phyloP scores from a whole-genome alignment of 2,113 vertebrate species.

The Anoura caudifer region DNA sequence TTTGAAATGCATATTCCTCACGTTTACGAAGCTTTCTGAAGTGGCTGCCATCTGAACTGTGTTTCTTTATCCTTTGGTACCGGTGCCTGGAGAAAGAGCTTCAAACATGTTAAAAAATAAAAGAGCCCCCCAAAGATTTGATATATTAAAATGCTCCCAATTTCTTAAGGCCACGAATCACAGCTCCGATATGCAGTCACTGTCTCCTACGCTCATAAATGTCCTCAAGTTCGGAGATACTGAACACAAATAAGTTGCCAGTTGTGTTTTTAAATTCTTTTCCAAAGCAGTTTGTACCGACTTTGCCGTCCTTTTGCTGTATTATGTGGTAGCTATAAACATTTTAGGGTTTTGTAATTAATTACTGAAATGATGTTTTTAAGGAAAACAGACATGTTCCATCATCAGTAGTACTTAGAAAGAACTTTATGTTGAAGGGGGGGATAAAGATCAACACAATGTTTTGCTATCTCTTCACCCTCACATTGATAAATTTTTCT shows the following conservation, averaged over 20 bases:
- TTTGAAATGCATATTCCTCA: constrained; percentile 57
- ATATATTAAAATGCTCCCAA: constrained; percentile 25
- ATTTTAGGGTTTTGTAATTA: not conserved
- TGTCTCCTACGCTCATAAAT: not conserved
- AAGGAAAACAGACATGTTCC: not conserved
- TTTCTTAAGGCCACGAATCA: constrained; percentile 8
- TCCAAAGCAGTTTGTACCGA: not conserved
- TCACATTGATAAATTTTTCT: not conserved
- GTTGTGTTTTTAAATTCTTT: not conserved
- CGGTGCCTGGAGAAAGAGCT: constrained; percentile 30
- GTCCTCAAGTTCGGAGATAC: not conserved
- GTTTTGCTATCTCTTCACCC: not conserved
- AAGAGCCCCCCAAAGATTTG: not conserved
- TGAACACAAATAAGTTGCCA: not conserved
- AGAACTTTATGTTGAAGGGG: not conserved
- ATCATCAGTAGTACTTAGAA: not conserved
- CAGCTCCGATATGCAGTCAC: not conserved
- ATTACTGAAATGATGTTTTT: not conserved
- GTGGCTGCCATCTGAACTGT: constrained; percentile 33
- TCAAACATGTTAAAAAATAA: constrained; percentile 27
- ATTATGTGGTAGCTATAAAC: not conserved
- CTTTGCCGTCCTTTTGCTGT: not conserved
- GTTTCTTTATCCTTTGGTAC: constrained; percentile 33
- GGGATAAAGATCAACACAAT: not conserved
- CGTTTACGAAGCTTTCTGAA: constrained; percentile 50